Percentiles rank a stretch among this genome's conserved stretches.
These are phyloP conservation scores for Schizothorax lantsangensis DNA, from an alignment of 2,797 vertebrate genomes.

Conservation along the genomic window DNA sequence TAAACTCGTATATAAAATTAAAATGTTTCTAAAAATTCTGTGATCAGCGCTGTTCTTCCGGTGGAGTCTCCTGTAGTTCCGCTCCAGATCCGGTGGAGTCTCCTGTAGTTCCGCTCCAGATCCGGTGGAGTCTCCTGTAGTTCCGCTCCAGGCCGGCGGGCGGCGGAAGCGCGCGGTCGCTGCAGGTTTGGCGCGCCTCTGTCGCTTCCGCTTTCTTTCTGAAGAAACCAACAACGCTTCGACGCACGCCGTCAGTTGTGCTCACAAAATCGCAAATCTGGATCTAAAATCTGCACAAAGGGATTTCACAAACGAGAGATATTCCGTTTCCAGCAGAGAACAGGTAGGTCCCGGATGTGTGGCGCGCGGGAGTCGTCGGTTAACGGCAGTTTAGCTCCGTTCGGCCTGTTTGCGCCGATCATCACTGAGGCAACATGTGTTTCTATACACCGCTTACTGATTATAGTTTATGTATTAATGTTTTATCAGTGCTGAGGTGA, in stretches of 20 bases:
- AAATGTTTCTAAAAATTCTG: too few relatives aligned
- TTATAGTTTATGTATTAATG: not conserved
- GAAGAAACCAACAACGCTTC: conserved; percentile 54
- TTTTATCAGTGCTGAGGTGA: not conserved
- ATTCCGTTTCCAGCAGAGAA: conserved; percentile 47
- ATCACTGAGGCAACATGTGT: not conserved
- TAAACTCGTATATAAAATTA: too few relatives aligned
- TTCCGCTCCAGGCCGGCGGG: conserved; percentile 12
- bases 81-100: too few relatives aligned
- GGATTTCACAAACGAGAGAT: not conserved
- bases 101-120: too few relatives aligned
- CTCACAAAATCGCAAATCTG: conserved; percentile 69
- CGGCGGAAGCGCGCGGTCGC: not conserved
- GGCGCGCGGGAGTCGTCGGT: not conserved
- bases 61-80: too few relatives aligned
- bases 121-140: not conserved
- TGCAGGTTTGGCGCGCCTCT: not conserved
- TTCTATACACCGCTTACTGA: accelerated
- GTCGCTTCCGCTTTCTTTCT: conserved; percentile 67
- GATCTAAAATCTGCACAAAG: conserved; percentile 63
- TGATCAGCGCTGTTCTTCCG: not conserved
- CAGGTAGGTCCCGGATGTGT: conserved; percentile 66
- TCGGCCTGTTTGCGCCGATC: conserved; percentile 15
- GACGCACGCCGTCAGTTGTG: conserved; percentile 63
- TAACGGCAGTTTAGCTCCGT: not conserved